Evolutionary conservation across 2,888 invertebrate genomes (phyloP).

Genomic region (Kuschelorhynchus macadamiae): DNA sequence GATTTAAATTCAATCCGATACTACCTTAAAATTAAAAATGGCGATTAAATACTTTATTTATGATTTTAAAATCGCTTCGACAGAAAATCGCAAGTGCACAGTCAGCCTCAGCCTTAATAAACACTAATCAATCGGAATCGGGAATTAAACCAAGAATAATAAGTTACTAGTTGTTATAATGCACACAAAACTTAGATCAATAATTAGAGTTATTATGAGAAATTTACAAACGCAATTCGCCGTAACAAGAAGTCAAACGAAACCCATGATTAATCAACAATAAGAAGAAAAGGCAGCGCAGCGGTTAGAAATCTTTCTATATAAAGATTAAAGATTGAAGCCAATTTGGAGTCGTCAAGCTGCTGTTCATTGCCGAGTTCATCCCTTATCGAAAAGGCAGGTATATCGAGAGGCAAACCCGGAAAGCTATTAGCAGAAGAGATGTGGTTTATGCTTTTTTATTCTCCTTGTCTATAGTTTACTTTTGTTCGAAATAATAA

Average conservation of each 20-base stretch:
- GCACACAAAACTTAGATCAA: conserved; percentile 19
- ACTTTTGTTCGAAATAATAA: too few relatives aligned
- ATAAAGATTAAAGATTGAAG: conserved; percentile 59
- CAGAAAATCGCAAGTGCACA: too few relatives aligned
- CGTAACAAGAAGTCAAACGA: conserved; percentile 40
- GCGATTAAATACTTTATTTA: too few relatives aligned
- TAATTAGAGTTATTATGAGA: conserved; percentile 23
- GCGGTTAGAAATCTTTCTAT: conserved; percentile 42
- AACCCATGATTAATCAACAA: conserved; percentile 60
- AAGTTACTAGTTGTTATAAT: conserved; percentile 37
- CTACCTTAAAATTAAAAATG: too few relatives aligned
- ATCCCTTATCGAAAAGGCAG: conserved; percentile 49
- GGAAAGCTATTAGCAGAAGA: conserved; percentile 31
- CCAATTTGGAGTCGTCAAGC: conserved; percentile 60
- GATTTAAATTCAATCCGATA: too few relatives aligned
- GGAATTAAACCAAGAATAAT: conserved; percentile 10
- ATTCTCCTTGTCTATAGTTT: too few relatives aligned
- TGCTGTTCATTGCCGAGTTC: conserved; percentile 45
- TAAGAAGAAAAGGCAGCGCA: conserved; percentile 54
- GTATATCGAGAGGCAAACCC: conserved; percentile 38
- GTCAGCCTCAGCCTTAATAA: too few relatives aligned
- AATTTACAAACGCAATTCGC: conserved; percentile 32
- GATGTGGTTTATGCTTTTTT: conserved; percentile 3
- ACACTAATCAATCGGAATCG: conserved; percentile 16
- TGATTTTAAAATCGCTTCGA: too few relatives aligned